Evolutionary conservation across 2,797 vertebrate genomes (phyloP), one percentile per base, ranked within the genome.

Genomic region (Threskiornis aethiopicus): DNA sequence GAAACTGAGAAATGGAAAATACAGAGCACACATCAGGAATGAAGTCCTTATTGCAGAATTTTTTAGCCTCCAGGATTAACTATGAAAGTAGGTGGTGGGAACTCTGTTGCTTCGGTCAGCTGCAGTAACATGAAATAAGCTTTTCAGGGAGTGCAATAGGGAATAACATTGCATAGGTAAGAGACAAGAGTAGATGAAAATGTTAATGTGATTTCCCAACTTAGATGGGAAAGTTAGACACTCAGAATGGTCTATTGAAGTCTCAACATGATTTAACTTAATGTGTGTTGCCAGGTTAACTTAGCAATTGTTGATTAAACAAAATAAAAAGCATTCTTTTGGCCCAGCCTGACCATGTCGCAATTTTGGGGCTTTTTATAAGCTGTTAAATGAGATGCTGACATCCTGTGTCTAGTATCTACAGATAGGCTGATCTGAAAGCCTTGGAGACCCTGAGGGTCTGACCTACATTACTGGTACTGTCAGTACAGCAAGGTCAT

Each of bases 291-390:
- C 93, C 95, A 83, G 89, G 89, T 91, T 95, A 91, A 93, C 72
- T 90, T 80, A 84, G 86, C 89, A 51, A 79, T 79, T 86, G 88
- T 84, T 95, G 95, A 70, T 96, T 81, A 96, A 96, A 96, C 91
- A 91, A 89, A 83, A 77, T 31, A 82, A 85, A 96, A 92, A 88
- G 47, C 51, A 65, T 80, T 93, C 71, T 83, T 88, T 87, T 90
- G 95, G 87, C 92, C 87, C 82, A 25, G 44, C 78, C 90, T 92
- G 71, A 7, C 91, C 49, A 3, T 65, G 66, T 35, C 10, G 14
- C 70, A 86, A 0, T 72, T 47, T 31, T 33, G 94, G 87, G 84
- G 72, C 47, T 92, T 91, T 96, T 95, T 98, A 90, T 84, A 92
- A 95, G 70, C 31, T 73, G 95, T 93, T 59, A 84, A 91, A 69